Base-by-base conservation (phyloP, 2,797 vertebrate species). In the Micromesistius poutassou region DNA sequence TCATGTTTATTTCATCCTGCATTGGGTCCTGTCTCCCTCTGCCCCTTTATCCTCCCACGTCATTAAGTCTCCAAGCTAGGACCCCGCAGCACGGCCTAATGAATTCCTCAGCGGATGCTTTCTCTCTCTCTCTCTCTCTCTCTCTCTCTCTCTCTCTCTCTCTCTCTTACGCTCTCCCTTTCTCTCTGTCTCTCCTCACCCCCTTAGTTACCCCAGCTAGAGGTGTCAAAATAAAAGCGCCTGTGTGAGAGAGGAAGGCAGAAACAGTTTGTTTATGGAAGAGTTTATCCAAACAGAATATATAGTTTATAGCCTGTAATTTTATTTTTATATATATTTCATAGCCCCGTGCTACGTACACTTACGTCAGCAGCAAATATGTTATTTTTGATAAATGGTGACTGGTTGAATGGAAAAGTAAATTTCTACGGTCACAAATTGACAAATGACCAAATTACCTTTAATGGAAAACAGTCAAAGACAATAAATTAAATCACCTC, bases 1-100 rank as follows among this genome's bases (percentile, higher is more conserved):
- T 98, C 96, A 97, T 98, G 97, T 98, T 97, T 97, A 96, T 98
- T 97, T 97, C 96, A 97, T 97, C 94, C 89, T 79, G 94, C 87
- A 93, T 94, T 94, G 93, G 90, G 91, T 38, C 89, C 95, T 96
- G 95, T 97, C 96, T 96, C 93, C 36, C 36, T 38, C 36, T 38
- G 93, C 95, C 96, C 95, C 95, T 95, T 94, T 95, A 94, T 92
- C 93, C 95, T 96, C 95, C 95, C 93, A 96, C 96, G 96, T 97
- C 96, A 96, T 97, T 97, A 97, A 94, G 94, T 93, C 55, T 87
- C 89, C 83, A 90, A 96, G 95, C 94, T 94, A 93, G 90, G 94
- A 95, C 84, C 91, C 89, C 87, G 83, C 89, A 88, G 78, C 36
- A 77, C 46, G 30, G 85, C 90, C 88, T 90, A 90, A 91, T 87